These are phyloP conservation scores for Acridotheres tristis DNA, from an alignment of 2,797 vertebrate genomes.

Conservation along the genomic window DNA sequence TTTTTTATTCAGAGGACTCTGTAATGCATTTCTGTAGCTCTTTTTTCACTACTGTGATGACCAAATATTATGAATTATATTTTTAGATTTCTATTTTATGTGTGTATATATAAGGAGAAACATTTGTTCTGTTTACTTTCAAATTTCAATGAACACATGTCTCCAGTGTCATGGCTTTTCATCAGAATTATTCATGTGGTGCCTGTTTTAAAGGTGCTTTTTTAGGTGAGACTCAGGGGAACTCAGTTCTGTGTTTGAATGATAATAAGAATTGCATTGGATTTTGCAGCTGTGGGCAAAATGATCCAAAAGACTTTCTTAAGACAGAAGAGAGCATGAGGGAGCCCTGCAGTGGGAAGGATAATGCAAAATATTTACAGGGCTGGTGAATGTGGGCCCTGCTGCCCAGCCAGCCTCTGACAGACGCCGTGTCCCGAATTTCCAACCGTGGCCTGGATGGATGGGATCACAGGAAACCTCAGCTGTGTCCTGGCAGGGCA, in stretches of 20 bases:
- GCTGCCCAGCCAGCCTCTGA: background rate
- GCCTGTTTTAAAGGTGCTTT: conserved; percentile 47
- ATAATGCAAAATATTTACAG: background rate
- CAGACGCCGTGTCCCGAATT: background rate
- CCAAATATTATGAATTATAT: background rate
- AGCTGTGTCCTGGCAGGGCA: background rate
- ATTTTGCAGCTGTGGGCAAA: conserved; percentile 39
- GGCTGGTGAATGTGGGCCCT: background rate
- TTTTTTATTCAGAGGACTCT: background rate
- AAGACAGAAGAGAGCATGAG: background rate
- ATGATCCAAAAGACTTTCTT: conserved; percentile 35
- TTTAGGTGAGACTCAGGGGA: conserved; percentile 26
- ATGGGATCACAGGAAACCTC: background rate
- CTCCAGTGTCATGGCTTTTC: conserved; percentile 23
- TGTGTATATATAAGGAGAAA: background rate
- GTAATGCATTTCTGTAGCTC: conserved; percentile 29
- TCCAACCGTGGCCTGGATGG: background rate
- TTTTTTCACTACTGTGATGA: background rate
- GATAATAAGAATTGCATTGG: conserved; percentile 7
- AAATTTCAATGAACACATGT: conserved; percentile 6
- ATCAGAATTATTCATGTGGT: background rate
- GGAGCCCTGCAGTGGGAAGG: background rate
- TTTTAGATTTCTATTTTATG: conserved; percentile 26
- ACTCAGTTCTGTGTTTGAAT: background rate
- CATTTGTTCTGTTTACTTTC: background rate